Base-by-base conservation (phyloP, 2,797 vertebrate species). In the Nannoperca australis region DNA sequence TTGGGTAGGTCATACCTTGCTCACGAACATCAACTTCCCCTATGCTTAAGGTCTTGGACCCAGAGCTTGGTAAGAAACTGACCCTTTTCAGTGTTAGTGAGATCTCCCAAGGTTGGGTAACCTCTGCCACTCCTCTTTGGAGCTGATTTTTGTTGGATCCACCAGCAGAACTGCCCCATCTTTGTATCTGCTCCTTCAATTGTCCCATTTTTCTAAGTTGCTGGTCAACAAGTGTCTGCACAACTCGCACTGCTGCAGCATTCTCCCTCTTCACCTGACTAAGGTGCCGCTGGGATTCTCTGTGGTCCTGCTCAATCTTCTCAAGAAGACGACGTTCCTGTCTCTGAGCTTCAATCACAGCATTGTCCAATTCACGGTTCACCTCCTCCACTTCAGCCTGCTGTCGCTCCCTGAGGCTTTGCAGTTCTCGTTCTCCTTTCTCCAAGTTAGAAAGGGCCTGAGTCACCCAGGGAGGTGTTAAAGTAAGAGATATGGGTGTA, bases 31-130 rank as follows among this genome's bases (percentile, higher is more conserved):
- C 71, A 64, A 95, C 78, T 62, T 94, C 88, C 10, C 95, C 95
- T 34, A 95, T 87, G 22, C 64, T 84, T 20, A 94, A 71, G 11
- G 42, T 68, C 30, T 87, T 85, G 4, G 88, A 86, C 58, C 81
- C 68, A 7, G 78, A 38, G 53, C 61, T 88, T 49, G 92, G 76
- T 60, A 73, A 58, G 83, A 95, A 95, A 68, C 54, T 62, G 32
- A 94, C 91, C 27, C 90, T 93, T 88, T 95, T 96, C 50, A 96
- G 47, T 4, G 94, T 95, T 9, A 96, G 59, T 45, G 94, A 91
- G 70, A 95, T 94, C 77, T 95, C 94, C 95, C 94, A 95, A 0
- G 94, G 95, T 63, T 95, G 94, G 3, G 91, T 94, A 55, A 88
- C 80, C 73, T 95, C 94, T 53, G 84, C 76, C 22, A 94, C 90